Conservation (phyloP, 1,140 invertebrate species). For the Anoplophora glabripennis region DNA sequence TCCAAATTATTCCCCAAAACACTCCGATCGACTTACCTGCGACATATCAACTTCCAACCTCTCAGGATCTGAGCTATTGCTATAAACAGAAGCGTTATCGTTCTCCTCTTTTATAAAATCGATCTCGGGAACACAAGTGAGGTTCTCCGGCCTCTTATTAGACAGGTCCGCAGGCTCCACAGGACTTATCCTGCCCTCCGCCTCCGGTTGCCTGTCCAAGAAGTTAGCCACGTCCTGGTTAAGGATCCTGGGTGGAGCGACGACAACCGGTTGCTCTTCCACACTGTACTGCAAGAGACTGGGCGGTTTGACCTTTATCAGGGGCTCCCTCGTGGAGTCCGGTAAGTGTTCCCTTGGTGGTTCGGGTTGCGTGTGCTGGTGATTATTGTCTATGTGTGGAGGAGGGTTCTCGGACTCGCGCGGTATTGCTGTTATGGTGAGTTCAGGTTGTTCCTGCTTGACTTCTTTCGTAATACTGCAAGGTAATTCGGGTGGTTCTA, state of each 20-base stretch:
- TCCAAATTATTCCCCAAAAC: too few relatives aligned
- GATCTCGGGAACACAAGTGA: constrained; percentile 43
- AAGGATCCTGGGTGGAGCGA: neutral
- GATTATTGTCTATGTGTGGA: neutral
- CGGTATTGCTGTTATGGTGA: neutral
- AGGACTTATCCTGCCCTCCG: constrained; percentile 13
- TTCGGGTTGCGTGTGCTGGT: neutral
- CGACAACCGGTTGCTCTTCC: neutral
- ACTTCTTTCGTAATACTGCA: constrained; percentile 5
- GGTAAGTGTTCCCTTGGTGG: neutral
- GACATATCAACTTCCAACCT: constrained; percentile 55
- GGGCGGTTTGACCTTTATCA: constrained; percentile 24
- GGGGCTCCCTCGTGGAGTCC: constrained; percentile 4
- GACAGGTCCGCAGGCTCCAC: constrained; percentile 45
- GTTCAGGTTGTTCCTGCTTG: constrained; percentile 1
- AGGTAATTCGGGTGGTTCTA: constrained; percentile 9
- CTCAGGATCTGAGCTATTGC: constrained; percentile 58
- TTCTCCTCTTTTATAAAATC: constrained; percentile 42
- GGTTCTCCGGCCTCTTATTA: constrained; percentile 38
- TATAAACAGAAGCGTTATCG: constrained; percentile 47
- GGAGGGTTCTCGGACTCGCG: neutral
- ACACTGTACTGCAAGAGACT: constrained; percentile 11
- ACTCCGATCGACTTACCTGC: constrained; percentile 27
- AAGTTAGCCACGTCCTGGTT: constrained; percentile 12
- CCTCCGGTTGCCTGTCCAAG: neutral